Percentiles rank a stretch among this genome's conserved stretches.
Conservation (phyloP, 2,888 invertebrate genomes). For the Calliopum simillimum region DNA sequence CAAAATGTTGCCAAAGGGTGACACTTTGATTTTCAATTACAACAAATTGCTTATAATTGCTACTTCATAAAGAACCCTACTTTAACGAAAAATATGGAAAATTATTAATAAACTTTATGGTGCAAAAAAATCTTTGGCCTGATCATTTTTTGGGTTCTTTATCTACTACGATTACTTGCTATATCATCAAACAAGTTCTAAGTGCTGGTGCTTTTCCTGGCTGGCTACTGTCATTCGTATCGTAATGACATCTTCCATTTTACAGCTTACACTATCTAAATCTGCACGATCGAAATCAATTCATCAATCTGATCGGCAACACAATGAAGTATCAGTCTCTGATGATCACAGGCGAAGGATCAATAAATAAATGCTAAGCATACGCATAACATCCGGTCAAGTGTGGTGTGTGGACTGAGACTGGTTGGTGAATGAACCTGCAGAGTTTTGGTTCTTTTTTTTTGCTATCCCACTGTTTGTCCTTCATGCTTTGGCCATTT, state of each 20-base stretch:
- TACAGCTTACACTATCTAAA: slow-evolving; percentile 12
- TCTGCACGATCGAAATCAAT: slow-evolving; percentile 33
- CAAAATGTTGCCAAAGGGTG: slow-evolving; percentile 30
- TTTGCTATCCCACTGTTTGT: too few relatives aligned
- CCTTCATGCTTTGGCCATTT: too few relatives aligned
- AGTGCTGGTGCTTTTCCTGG: neutral
- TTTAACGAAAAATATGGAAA: too few relatives aligned
- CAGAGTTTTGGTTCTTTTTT: neutral
- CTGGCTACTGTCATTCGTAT: slow-evolving; percentile 18
- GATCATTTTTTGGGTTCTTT: neutral
- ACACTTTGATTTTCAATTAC: slow-evolving; percentile 33
- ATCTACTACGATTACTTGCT: neutral
- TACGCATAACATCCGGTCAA: slow-evolving; percentile 29
- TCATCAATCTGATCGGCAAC: slow-evolving; percentile 24
- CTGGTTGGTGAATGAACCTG: slow-evolving; percentile 33
- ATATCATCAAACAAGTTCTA: neutral
- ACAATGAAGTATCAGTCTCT: neutral
- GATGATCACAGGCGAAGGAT: slow-evolving; percentile 33
- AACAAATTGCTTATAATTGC: slow-evolving; percentile 14
- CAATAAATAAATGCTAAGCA: slow-evolving; percentile 32
- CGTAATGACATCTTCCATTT: slow-evolving; percentile 28
- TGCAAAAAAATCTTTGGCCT: too few relatives aligned
- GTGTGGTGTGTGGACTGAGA: slow-evolving; percentile 15
- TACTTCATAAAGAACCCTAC: too few relatives aligned
- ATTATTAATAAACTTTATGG: too few relatives aligned